Evolutionary conservation across 2,113 vertebrate genomes (phyloP).

Genomic region (Scomber scombrus): DNA sequence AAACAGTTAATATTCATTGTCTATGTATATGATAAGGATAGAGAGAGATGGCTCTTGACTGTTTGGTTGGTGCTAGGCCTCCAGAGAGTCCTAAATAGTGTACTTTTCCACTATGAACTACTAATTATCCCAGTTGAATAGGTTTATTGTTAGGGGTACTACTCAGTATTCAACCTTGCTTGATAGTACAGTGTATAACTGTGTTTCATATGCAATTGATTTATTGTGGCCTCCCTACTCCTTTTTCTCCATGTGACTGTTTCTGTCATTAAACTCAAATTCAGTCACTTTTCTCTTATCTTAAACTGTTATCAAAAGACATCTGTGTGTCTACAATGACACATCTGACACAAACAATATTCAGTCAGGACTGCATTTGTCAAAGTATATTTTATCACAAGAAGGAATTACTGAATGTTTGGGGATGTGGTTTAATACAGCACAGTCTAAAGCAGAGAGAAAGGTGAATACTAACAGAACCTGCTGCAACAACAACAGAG

Average conservation of each 20-base stretch:
- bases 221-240: background rate
- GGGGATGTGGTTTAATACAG: conserved; percentile 3
- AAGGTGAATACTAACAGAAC: background rate
- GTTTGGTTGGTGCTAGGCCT: no score
- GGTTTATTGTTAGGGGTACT: background rate
- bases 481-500: background rate
- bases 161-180: background rate
- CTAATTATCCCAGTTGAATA: background rate
- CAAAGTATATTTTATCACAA: conserved; percentile 20
- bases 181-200: conserved; percentile 1
- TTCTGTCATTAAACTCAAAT: background rate
- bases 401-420: background rate
- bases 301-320: background rate
- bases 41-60: no score
- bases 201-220: background rate
- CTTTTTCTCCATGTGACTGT: no score
- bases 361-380: conserved; percentile 13
- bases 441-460: background rate
- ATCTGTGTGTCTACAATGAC: background rate
- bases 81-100: no score
- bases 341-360: conserved; percentile 1
- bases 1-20: no score
- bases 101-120: background rate
- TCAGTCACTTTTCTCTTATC: background rate
- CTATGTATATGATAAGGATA: no score